Conservation (phyloP, 2,113 vertebrate species). For the Cinclus mexicanus region DNA sequence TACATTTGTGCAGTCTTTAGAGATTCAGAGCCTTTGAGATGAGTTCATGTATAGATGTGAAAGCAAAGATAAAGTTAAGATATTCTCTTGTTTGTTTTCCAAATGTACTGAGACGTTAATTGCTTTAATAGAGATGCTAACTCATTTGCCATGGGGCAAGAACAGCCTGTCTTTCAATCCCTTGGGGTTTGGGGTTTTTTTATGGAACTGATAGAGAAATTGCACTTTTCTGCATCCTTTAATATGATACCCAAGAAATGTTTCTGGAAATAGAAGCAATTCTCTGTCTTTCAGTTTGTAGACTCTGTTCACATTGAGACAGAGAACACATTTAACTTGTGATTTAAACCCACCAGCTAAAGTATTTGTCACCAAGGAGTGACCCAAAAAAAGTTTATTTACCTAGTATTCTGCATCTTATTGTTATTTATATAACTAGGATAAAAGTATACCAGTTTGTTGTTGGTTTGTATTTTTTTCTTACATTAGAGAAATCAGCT, state of each 20-base stretch:
- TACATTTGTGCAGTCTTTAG: background rate
- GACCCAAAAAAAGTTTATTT: background rate
- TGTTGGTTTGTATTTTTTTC: background rate
- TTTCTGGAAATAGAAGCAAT: background rate
- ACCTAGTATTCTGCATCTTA: background rate
- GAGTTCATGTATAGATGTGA: background rate
- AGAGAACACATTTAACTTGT: background rate
- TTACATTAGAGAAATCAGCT: background rate
- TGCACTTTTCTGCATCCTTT: background rate
- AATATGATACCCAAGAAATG: background rate
- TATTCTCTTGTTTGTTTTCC: background rate
- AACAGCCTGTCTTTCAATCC: background rate
- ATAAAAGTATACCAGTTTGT: background rate
- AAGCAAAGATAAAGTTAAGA: background rate
- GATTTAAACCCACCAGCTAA: background rate
- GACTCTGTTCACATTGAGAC: background rate
- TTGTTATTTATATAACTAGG: background rate
- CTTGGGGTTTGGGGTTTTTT: rapidly evolving
- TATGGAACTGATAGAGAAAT: background rate
- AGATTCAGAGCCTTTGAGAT: background rate
- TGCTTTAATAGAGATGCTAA: background rate
- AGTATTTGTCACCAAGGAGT: background rate
- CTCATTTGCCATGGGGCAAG: background rate
- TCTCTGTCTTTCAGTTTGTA: background rate
- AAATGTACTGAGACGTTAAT: background rate